Evolutionary conservation across 2,888 invertebrate genomes (phyloP), one percentile per base, ranked within the genome.

Genomic region (Lasioglossum marginatum): DNA sequence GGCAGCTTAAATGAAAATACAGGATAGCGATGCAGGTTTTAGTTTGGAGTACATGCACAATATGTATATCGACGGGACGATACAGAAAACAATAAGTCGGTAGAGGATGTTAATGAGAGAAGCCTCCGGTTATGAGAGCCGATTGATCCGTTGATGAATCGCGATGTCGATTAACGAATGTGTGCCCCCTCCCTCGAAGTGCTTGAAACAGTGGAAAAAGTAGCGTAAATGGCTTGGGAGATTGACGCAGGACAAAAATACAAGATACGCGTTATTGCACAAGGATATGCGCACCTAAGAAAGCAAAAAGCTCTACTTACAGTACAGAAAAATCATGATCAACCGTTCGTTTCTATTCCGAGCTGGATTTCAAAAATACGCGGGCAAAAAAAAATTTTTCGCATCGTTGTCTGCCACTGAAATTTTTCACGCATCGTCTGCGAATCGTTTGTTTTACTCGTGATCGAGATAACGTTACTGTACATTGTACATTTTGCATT

Each of bases 131-230:
- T 37, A 37, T 12, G 68, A 48, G 12, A 40, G 27, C 16, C 27
- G 6, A n/a, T 48, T 48, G 23, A 23, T 66, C 34, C 34, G 48
- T 75, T 60, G 45, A 37, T 52, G 43, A 52, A 16, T 37, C 68
- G 27, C 68, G 27, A 10, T 43, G 23, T 37, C 74, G 45, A 23
- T 14, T 19, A n/a, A 48, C 57, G 80, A 84, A 63, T 71, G 86
- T 84, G 86, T 86, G 86, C 84, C 80, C 77, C 77, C 34, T 86
- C 75, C 70, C 77, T 81, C 84, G 66, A 77, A 27, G 80, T 45
- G 43, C 40, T 57, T 52, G 27, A 70, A 78, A 48, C 52, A 57
- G 52, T 73, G 27, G 23, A 77, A 77, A 77, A 77, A 83, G 23
- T 16, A 40, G 63, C 37, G n/a, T 74, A 12, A 48, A 75, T 75